Base-by-base conservation (phyloP, 2,797 vertebrate species). In the Lepus oiostolus region DNA sequence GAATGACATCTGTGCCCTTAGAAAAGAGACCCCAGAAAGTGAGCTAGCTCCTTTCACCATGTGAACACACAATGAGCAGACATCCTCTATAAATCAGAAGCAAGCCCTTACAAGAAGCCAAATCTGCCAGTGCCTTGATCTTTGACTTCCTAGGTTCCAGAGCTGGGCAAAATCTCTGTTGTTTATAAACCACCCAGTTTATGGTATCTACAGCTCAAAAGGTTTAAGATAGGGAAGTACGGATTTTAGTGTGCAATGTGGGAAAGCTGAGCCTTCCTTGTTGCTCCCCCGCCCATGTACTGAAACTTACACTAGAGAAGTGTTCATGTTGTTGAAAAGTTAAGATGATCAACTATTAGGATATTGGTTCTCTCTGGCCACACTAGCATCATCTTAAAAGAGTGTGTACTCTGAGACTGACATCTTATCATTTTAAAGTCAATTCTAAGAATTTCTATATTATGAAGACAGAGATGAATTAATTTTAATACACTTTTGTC, bases 351-450 rank as follows among this genome's bases (percentile, higher is more conserved):
- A 68, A 80, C 77, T 80, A 76, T 94, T 93, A 72, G 30, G 68
- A 84, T 22, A 90, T 5, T 10, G 52, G 12, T 17, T 79, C 79
- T 91, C 92, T 77, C 60, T 35, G 63, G 35, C 47, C 60, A 92
- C 4, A 30, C 85, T 60, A 87, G 47, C 14, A 91, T 4, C 26
- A 83, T 85, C 47, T 62, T 76, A 58, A n/a, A 84, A 54, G 52
- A 17, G 5, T 89, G 21, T 38, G 13, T 4, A 50, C 17, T 75
- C 16, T 95, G 19, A 88, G 50, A 92, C 1, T 52, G 58, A 93
- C 22, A 91, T 74, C 30, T 93, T 65, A 95, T 94, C 95, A 97
- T 87, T 96, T 96, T 92, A 72, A 88, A 86, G 47, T 85, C n/a
- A 82, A 70, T 82, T 90, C 38, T 22, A 94, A 89, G 30, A 88